Percentiles rank a stretch among this genome's conserved stretches.
phyloP scores from a whole-genome alignment of 2,888 invertebrate species.

The Phortica okadai region DNA sequence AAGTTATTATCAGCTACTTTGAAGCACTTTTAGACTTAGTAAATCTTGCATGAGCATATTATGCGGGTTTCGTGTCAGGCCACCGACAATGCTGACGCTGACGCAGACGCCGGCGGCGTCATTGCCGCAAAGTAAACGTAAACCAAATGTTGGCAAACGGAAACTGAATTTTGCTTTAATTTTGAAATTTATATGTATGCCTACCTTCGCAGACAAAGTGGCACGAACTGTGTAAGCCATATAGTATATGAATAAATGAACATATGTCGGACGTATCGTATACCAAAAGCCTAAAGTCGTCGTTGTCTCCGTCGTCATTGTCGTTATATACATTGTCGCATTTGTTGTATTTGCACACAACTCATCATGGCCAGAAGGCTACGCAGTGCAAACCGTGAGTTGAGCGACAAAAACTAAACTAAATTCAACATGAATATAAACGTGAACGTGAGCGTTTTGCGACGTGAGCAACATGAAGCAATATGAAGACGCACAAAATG shows the following conservation, averaged over 20 bases:
- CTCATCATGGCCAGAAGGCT: not conserved
- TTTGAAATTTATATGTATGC: constrained; percentile 46
- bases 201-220: constrained; percentile 30
- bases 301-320: no score
- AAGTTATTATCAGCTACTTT: constrained; percentile 21
- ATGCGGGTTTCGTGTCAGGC: constrained; percentile 34
- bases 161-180: constrained; percentile 50
- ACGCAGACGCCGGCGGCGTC: constrained; percentile 15
- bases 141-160: constrained; percentile 34
- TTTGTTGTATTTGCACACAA: not conserved
- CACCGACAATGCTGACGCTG: constrained; percentile 7
- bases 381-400: not conserved
- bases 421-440: not conserved
- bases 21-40: constrained; percentile 27
- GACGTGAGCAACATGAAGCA: not conserved
- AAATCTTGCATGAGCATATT: constrained; percentile 23
- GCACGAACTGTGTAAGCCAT: constrained; percentile 35
- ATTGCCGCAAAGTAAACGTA: not conserved
- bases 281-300: constrained; percentile 26
- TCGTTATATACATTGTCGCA: constrained; percentile 25
- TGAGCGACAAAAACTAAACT: no score
- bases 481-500: not conserved
- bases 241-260: constrained; percentile 13
- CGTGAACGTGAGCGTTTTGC: not conserved
- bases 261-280: constrained; percentile 25